Evolutionary conservation across 2,113 vertebrate species (phyloP), one percentile per base, ranked within the genome.

Genomic region (Grallaria varia): DNA sequence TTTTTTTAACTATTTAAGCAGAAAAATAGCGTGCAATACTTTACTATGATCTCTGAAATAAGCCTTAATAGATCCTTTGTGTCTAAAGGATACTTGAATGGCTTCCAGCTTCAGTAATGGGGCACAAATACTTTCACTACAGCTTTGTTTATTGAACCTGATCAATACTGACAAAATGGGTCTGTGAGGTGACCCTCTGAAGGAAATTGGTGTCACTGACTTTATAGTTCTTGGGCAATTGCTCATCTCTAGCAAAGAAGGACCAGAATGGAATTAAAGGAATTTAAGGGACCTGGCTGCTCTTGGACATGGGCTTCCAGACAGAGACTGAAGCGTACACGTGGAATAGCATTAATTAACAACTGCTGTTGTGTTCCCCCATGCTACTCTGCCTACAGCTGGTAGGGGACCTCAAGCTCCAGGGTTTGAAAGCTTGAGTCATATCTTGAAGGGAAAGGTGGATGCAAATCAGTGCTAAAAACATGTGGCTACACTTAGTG

Each of bases 41-140:
- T 96, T 84, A 82, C 55, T 58, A 35, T 78, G 68, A 73, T 97
- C 90, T 84, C 93, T 87, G 64, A 95, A 81, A 90, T 74, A 87
- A 88, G 87, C 91, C 94, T 95, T 89, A 89, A 53, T 45, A 78
- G 93, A 44, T 69, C 87, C 90, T 95, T 91, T 64, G 18, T 88
- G 66, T 85, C 63, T 77, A 55, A 84, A 82, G 90, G 88, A 78
- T 90, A 39, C 63, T 95, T 91, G 55, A 77, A 42, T 45, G 94
- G 81, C 94, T 95, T 97, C 62, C 60, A 60, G 75, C 84, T 75
- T 85, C 87, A 44, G 53, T 56, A 63, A 67, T 17, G 80, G 85
- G 83, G 90, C 63, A 74, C 73, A 92, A 71, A 47, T 67, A 59
- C 47, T 89, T 91, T 83, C 53, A 92, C 69, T 93, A 78, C 84